Conservation (phyloP, 2,888 invertebrate species). For the Agrypnus murinus region DNA sequence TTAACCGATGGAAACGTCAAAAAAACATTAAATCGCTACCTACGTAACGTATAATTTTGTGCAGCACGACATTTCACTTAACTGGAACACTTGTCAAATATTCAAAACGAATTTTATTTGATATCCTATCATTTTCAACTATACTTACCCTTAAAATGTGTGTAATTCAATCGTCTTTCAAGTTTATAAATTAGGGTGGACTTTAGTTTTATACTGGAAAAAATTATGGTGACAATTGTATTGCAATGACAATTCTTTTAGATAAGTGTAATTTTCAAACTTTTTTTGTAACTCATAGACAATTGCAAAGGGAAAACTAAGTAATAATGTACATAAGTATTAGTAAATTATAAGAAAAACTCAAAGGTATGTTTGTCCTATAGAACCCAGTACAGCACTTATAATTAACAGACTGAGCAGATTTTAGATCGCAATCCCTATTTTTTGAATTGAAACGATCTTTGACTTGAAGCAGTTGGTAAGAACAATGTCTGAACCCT, state of each 20-base stretch:
- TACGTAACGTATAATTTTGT: slow-evolving; percentile 41
- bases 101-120: slow-evolving; percentile 48
- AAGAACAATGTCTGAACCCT: too few species aligned
- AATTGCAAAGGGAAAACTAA: too few species aligned
- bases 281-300: not conserved
- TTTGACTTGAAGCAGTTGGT: too few species aligned
- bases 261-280: slow-evolving; percentile 7
- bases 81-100: slow-evolving; percentile 48
- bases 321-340: too few species aligned
- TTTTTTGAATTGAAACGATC: too few species aligned
- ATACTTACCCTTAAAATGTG: slow-evolving; percentile 45
- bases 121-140: slow-evolving; percentile 48
- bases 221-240: slow-evolving; percentile 28
- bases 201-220: slow-evolving; percentile 1
- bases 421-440: too few species aligned
- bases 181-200: slow-evolving; percentile 39
- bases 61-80: slow-evolving; percentile 46
- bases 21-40: slow-evolving; percentile 53
- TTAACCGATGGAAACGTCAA: slow-evolving; percentile 60
- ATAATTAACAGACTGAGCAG: too few species aligned
- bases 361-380: too few species aligned
- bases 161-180: slow-evolving; percentile 45
- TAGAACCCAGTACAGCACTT: too few species aligned
- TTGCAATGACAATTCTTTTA: slow-evolving; percentile 1
- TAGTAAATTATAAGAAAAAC: too few species aligned